phyloP scores from a whole-genome alignment of 2,888 invertebrate genomes.

The Rosalia funebris region DNA sequence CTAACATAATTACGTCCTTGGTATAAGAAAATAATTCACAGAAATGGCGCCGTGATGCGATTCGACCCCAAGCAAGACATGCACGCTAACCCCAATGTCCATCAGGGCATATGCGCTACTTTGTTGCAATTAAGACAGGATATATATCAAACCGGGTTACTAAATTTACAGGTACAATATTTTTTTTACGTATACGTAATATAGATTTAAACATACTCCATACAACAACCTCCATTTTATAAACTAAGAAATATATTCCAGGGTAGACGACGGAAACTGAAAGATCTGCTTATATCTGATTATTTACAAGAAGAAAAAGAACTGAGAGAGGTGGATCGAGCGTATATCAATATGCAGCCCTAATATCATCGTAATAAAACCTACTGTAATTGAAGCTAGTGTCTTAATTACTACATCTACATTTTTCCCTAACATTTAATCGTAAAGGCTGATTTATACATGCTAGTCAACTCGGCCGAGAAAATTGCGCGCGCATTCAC shows the following conservation, averaged over 20 bases:
- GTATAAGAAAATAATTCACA: conserved; percentile 5
- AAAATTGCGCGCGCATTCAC: too few species aligned
- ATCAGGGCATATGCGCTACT: conserved; percentile 24
- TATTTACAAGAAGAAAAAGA: conserved; percentile 51
- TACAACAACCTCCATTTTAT: not conserved
- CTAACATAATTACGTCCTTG: not conserved
- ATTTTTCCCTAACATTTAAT: too few species aligned
- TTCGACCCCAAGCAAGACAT: conserved; percentile 24
- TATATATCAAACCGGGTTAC: conserved; percentile 23
- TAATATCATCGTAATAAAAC: conserved; percentile 34
- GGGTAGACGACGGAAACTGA: conserved; percentile 47
- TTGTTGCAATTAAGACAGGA: conserved; percentile 31
- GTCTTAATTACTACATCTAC: too few species aligned
- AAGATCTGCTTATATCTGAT: conserved; percentile 48
- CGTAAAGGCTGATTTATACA: too few species aligned
- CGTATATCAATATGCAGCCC: conserved; percentile 49
- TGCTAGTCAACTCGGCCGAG: too few species aligned
- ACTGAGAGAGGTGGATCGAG: conserved; percentile 50
- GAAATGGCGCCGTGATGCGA: conserved; percentile 18
- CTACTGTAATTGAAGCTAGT: too few species aligned
- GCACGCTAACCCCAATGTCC: conserved; percentile 21
- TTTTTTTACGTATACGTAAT: not conserved
- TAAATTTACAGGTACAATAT: conserved; percentile 25
- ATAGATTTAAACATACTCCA: not conserved
- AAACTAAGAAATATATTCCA: conserved; percentile 13